These are phyloP conservation scores for Varanus komodoensis DNA, from an alignment of 2,113 vertebrate species.

Conservation along the genomic window DNA sequence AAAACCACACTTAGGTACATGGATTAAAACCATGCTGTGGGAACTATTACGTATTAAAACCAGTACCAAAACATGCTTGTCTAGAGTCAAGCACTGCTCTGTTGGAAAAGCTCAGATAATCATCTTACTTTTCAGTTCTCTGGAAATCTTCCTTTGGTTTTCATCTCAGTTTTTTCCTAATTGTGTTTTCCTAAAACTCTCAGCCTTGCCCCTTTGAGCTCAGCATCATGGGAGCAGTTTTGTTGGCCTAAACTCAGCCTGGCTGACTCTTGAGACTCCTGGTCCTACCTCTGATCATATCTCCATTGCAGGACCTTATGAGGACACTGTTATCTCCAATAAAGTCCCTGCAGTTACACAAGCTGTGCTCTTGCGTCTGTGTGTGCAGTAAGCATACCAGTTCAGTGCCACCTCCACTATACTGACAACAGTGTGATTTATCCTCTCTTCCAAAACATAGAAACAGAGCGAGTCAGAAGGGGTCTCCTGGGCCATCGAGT, in stretches of 20 bases:
- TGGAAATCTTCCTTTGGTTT: neutral
- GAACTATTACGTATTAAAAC: too few species aligned
- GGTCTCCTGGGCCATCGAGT: too few species aligned
- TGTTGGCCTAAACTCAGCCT: neutral
- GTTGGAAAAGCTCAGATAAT: too few species aligned
- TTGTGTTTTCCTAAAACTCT: neutral
- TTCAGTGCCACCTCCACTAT: neutral
- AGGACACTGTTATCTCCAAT: neutral
- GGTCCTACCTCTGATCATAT: neutral
- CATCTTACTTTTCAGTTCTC: neutral
- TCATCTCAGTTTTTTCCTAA: neutral
- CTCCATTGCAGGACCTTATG: neutral
- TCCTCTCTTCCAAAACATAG: too few species aligned
- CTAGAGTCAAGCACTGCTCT: neutral
- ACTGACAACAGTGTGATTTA: too few species aligned
- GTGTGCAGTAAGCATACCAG: neutral
- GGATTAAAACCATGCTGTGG: too few species aligned
- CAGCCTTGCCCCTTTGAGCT: neutral
- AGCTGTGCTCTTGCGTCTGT: neutral
- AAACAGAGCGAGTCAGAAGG: too few species aligned
- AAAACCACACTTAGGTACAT: too few species aligned
- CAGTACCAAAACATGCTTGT: too few species aligned
- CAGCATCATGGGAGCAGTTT: neutral
- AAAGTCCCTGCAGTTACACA: neutral
- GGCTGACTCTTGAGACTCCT: neutral